Conservation (phyloP, 2,797 vertebrate genomes). For the Xiphophorus birchmanni region DNA sequence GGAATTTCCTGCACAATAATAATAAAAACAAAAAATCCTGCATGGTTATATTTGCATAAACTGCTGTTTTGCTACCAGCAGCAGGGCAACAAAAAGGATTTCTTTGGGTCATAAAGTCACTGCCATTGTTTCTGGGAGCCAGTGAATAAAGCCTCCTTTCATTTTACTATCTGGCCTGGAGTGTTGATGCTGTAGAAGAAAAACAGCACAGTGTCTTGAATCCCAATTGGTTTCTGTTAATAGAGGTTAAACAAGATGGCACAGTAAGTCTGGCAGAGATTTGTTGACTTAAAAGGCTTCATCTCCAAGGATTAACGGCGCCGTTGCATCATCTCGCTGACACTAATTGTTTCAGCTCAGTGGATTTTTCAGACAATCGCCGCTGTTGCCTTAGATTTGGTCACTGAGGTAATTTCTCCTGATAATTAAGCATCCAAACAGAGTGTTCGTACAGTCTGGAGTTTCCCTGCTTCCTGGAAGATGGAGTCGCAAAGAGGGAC, state of each 20-base stretch:
- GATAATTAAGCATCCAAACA: slow-evolving; percentile 69
- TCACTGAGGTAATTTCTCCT: slow-evolving; percentile 77
- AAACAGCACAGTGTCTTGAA: slow-evolving; percentile 68
- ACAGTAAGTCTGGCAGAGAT: slow-evolving; percentile 64
- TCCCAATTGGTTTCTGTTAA: slow-evolving; percentile 67
- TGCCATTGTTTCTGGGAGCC: slow-evolving; percentile 48
- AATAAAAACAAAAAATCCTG: neutral
- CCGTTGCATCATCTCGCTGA: slow-evolving; percentile 62
- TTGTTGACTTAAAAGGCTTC: slow-evolving; percentile 61
- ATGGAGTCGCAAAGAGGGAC: slow-evolving; percentile 36
- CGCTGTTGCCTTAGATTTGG: slow-evolving; percentile 79
- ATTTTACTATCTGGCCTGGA: slow-evolving; percentile 58
- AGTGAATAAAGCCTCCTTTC: slow-evolving; percentile 57
- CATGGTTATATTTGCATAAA: neutral
- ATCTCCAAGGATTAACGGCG: slow-evolving; percentile 46
- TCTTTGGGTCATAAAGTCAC: slow-evolving; percentile 56
- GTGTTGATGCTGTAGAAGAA: slow-evolving; percentile 40
- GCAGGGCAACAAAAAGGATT: slow-evolving; percentile 42
- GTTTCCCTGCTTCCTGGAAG: slow-evolving; percentile 16
- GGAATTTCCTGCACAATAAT: neutral
- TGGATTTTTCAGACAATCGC: slow-evolving; percentile 70
- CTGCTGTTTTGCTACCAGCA: slow-evolving; percentile 33
- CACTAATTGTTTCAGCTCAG: slow-evolving; percentile 44
- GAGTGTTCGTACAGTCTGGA: slow-evolving; percentile 18
- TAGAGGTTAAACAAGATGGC: slow-evolving; percentile 60